Conservation (phyloP, 2,113 vertebrate species). For the Panthera tigris region DNA sequence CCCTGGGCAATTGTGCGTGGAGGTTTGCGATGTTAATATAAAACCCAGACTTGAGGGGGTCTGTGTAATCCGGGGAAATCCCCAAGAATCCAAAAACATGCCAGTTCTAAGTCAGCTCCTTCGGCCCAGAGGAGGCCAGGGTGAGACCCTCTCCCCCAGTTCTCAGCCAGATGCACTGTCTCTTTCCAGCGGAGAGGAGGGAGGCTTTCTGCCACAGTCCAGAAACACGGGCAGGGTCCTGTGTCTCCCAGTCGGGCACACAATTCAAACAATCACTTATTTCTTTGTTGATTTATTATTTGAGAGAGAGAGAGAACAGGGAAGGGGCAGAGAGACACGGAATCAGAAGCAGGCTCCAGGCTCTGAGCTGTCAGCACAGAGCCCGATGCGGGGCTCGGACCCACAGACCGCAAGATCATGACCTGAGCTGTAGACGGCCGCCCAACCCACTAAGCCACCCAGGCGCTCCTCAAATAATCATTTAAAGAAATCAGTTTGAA, state of each 20-base stretch:
- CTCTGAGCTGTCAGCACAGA: no score
- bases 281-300: no score
- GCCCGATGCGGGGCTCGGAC: no score
- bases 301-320: no score
- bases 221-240: not conserved
- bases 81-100: not conserved
- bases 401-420: no score
- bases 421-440: no score
- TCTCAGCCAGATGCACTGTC: rapidly evolving
- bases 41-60: not conserved
- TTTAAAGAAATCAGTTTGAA: not conserved
- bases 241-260: not conserved
- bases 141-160: not conserved
- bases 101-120: not conserved
- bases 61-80: not conserved
- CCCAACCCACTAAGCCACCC: no score
- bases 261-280: not conserved
- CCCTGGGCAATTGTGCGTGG: not conserved
- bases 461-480: not conserved
- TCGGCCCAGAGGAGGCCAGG: not conserved
- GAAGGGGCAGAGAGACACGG: no score
- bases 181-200: no score
- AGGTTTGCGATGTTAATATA: not conserved
- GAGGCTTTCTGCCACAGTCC: not conserved
- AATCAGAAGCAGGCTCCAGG: no score